Evolutionary conservation across 2,888 invertebrate species (phyloP).

Genomic region (Drosophila colorata): DNA sequence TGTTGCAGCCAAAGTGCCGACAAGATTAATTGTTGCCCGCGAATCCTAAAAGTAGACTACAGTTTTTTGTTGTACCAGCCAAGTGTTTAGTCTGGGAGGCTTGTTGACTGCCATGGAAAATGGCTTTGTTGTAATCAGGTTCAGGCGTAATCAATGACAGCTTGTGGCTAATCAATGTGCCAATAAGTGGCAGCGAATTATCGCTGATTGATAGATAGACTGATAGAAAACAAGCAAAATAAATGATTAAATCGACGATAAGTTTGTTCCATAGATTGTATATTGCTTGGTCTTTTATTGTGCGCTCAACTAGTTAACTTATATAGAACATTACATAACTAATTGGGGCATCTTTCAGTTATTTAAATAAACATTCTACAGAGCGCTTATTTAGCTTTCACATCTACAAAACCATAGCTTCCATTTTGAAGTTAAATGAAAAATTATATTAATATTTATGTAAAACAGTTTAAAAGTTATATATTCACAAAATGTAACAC

Average conservation of each 20-base stretch:
- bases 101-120: conserved; percentile 23
- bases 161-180: conserved; percentile 57
- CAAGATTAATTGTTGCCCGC: conserved; percentile 63
- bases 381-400: too few relatives aligned
- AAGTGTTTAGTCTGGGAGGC: conserved; percentile 26
- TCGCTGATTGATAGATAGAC: conserved; percentile 43
- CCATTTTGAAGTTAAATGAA: too few relatives aligned
- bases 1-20: conserved; percentile 50
- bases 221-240: conserved; percentile 28
- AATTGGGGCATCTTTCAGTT: not conserved
- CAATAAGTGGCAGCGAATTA: conserved; percentile 56
- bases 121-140: conserved; percentile 37
- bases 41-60: conserved; percentile 59
- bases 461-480: too few relatives aligned
- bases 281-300: not conserved
- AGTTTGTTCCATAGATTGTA: not conserved
- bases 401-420: too few relatives aligned
- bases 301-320: not conserved
- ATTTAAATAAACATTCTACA: not conserved
- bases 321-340: not conserved
- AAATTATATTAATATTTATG: too few relatives aligned
- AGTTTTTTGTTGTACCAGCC: conserved; percentile 9
- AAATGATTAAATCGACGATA: conserved; percentile 33
- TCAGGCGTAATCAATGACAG: conserved; percentile 49
- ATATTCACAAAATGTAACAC: too few relatives aligned